phyloP scores from a whole-genome alignment of 2,888 invertebrate genomes.

The Lymantria monacha region DNA sequence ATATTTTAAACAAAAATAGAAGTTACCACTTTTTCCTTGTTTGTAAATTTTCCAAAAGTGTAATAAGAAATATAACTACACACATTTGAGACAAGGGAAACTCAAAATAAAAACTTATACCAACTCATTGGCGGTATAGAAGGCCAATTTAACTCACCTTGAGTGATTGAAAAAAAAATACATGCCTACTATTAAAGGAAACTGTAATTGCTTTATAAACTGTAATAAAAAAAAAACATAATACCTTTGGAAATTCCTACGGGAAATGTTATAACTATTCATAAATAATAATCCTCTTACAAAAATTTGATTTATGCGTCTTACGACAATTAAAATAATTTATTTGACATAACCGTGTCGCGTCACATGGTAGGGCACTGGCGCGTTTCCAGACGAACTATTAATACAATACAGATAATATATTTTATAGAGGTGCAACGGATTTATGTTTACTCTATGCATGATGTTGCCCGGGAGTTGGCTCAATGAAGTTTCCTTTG shows the following conservation, averaged over 20 bases:
- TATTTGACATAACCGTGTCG: constrained; percentile 25
- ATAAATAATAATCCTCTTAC: constrained; percentile 5
- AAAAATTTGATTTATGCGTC: constrained; percentile 25
- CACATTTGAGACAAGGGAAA: too few species aligned
- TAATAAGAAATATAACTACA: too few species aligned
- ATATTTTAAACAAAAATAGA: too few species aligned
- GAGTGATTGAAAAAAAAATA: too few species aligned
- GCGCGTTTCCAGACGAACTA: constrained; percentile 29
- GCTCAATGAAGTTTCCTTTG: background rate
- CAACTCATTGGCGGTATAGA: too few species aligned
- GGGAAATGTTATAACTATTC: background rate
- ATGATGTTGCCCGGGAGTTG: constrained; percentile 9
- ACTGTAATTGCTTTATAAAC: too few species aligned
- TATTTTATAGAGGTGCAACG: constrained; percentile 23
- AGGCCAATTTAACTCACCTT: too few species aligned
- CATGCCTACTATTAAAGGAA: too few species aligned
- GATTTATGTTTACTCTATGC: constrained; percentile 20
- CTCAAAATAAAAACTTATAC: too few species aligned
- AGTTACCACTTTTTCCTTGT: too few species aligned
- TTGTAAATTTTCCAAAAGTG: too few species aligned
- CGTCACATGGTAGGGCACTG: constrained; percentile 21
- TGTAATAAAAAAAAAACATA: too few species aligned
- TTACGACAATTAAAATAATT: constrained; percentile 24
- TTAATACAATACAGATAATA: constrained; percentile 32
- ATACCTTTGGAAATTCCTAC: background rate